These are phyloP conservation scores for Abrostola tripartita DNA, from an alignment of 2,888 invertebrate genomes.

Conservation along the genomic window DNA sequence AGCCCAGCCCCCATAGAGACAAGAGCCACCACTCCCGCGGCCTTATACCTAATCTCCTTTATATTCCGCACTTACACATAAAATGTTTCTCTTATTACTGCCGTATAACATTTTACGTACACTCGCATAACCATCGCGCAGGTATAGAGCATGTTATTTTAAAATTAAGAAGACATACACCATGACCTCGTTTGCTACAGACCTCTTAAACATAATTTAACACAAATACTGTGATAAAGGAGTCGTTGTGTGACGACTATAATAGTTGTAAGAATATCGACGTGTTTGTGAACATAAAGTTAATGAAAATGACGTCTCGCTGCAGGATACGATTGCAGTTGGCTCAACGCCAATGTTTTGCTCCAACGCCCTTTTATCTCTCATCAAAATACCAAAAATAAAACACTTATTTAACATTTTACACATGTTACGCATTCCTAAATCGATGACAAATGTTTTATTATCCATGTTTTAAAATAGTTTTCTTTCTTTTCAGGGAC, in stretches of 20 bases:
- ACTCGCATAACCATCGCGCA: constrained; percentile 36
- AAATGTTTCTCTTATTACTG: constrained; percentile 54
- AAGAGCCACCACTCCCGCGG: constrained; percentile 59
- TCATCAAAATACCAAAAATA: constrained; percentile 73
- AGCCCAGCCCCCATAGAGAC: constrained; percentile 66
- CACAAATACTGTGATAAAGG: constrained; percentile 6
- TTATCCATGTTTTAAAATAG: constrained; percentile 55
- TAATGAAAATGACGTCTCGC: constrained; percentile 66
- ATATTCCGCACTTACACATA: constrained; percentile 53
- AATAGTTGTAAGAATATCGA: constrained; percentile 58
- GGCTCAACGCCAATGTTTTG: constrained; percentile 77
- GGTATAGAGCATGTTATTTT: constrained; percentile 26
- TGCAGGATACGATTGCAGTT: constrained; percentile 73
- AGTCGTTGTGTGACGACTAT: constrained; percentile 18
- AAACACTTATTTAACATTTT: constrained; percentile 76
- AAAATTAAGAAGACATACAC: constrained; percentile 40
- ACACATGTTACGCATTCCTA: constrained; percentile 68
- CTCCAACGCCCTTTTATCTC: constrained; percentile 78
- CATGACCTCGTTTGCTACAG: constrained; percentile 31
- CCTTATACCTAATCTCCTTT: constrained; percentile 56
- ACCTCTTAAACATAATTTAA: constrained; percentile 5
- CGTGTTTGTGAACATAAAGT: constrained; percentile 78
- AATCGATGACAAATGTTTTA: constrained; percentile 61
- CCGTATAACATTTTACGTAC: constrained; percentile 55
- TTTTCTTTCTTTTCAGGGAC: constrained; percentile 89